Conservation (phyloP, 2,113 vertebrate species). For the Odocoileus hemionus region DNA sequence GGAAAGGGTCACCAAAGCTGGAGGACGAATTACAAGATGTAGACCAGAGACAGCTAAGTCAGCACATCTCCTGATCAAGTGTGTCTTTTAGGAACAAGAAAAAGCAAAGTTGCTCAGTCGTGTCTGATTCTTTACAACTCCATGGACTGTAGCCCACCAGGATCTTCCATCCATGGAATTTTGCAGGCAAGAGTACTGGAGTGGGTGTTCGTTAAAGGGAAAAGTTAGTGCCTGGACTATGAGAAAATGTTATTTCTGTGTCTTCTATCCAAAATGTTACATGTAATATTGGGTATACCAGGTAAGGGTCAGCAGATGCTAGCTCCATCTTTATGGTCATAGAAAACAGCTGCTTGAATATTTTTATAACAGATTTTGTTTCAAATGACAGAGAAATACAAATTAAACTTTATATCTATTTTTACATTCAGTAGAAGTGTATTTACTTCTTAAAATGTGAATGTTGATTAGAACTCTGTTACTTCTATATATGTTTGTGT, state of each 20-base stretch:
- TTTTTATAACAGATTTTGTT: neutral
- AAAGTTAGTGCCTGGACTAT: neutral
- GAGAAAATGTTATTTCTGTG: neutral
- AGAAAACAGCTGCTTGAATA: neutral
- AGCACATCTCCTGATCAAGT: no score
- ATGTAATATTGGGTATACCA: neutral
- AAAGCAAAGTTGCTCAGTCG: neutral
- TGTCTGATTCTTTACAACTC: neutral
- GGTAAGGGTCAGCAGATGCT: neutral
- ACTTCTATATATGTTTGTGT: neutral
- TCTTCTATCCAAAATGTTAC: neutral
- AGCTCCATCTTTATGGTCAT: neutral
- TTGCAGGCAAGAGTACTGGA: neutral
- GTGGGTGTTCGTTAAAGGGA: neutral
- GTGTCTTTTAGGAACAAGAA: neutral
- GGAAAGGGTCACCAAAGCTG: neutral
- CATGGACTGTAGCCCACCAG: neutral
- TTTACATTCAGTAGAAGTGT: neutral
- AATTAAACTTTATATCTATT: neutral
- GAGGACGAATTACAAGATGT: neutral
- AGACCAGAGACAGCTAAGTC: neutral
- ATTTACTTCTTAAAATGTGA: neutral
- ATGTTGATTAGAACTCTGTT: neutral
- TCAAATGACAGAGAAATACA: neutral
- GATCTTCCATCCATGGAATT: neutral